Percentiles rank a stretch among this genome's conserved stretches.
phyloP scores from a whole-genome alignment of 2,113 vertebrate species.

The Globicephala melas region DNA sequence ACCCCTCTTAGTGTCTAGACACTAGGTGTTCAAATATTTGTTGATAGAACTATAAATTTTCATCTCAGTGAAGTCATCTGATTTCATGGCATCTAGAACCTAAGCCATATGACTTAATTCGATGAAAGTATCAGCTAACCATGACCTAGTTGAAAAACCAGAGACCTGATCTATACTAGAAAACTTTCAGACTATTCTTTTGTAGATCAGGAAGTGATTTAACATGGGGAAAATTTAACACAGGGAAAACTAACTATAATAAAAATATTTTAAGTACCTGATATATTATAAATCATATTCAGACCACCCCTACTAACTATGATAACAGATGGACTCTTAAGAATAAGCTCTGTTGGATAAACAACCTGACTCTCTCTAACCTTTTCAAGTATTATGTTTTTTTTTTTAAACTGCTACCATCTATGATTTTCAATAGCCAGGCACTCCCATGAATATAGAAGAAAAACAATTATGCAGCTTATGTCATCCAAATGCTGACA shows the following conservation, averaged over 20 bases:
- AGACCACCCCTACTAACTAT: not conserved
- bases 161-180: not conserved
- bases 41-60: not conserved
- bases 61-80: not conserved
- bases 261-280: slow-evolving; percentile 15
- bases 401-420: not conserved
- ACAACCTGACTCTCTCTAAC: not conserved
- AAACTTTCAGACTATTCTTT: not conserved
- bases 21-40: not conserved
- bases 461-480: not conserved
- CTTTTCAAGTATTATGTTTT: not conserved
- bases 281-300: not conserved
- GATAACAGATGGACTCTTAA: not conserved
- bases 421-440: not conserved
- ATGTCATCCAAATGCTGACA: not conserved
- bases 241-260: not conserved
- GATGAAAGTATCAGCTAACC: not conserved
- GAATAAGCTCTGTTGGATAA: slow-evolving; percentile 5
- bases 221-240: slow-evolving; percentile 8
- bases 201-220: not conserved
- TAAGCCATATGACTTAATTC: not conserved
- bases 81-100: not conserved
- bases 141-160: not conserved
- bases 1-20: not conserved
- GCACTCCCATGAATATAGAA: not conserved